phyloP scores from a whole-genome alignment of 2,888 invertebrate genomes.

The Desoria tigrina region DNA sequence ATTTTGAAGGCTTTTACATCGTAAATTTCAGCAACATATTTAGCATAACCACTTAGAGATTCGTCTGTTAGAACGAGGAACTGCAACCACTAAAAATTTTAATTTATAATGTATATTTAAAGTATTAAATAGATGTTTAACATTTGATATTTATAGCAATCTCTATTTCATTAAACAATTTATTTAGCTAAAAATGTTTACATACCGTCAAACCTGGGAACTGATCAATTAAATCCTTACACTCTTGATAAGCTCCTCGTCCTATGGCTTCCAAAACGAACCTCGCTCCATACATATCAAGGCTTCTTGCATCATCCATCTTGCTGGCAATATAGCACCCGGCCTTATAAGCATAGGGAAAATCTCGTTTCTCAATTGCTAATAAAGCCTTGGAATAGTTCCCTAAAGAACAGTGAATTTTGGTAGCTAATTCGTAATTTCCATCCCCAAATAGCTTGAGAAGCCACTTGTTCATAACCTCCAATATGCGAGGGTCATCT shows the following conservation, averaged over 20 bases:
- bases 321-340: constrained; percentile 36
- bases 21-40: not conserved
- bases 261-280: constrained; percentile 28
- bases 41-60: not conserved
- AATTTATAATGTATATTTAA: constrained; percentile 1
- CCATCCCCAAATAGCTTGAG: constrained; percentile 55
- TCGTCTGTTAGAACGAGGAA: constrained; percentile 31
- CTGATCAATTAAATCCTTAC: constrained; percentile 23
- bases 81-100: constrained; percentile 36
- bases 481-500: constrained; percentile 20
- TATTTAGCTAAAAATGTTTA: constrained; percentile 9
- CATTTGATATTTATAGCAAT: not conserved
- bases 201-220: constrained; percentile 35
- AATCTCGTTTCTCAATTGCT: constrained; percentile 36
- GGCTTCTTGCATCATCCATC: constrained; percentile 22
- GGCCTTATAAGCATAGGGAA: constrained; percentile 39
- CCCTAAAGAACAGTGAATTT: constrained; percentile 55
- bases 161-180: not conserved
- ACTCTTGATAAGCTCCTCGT: constrained; percentile 27
- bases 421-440: constrained; percentile 58
- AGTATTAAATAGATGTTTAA: not conserved
- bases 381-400: constrained; percentile 32
- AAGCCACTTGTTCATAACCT: constrained; percentile 56
- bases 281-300: constrained; percentile 40
- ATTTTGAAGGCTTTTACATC: not conserved